Conservation (phyloP, 2,797 vertebrate genomes). For the Adelosebastes latens region DNA sequence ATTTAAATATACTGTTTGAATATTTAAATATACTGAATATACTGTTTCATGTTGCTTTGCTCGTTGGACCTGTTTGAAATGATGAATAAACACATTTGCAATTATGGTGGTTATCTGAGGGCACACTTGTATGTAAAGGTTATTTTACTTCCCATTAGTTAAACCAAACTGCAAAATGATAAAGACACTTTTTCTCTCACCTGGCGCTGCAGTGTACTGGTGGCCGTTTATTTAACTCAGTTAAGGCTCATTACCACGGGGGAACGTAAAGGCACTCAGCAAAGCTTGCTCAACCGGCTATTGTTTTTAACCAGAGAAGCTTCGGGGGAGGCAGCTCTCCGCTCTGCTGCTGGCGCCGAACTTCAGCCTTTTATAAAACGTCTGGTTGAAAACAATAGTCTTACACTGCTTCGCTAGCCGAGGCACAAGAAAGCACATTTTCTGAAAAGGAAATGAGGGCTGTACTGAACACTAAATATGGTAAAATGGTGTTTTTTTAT, state of each 20-base stretch:
- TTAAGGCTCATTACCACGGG: constrained; percentile 55
- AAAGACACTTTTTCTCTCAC: neutral
- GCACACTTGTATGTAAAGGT: neutral
- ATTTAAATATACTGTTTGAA: neutral
- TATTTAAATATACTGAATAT: constrained; percentile 26
- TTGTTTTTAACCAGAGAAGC: constrained; percentile 61
- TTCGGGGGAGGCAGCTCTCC: constrained; percentile 28
- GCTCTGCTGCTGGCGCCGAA: constrained; percentile 45
- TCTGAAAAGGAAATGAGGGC: constrained; percentile 8
- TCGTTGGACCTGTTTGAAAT: constrained; percentile 70
- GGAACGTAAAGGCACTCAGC: constrained; percentile 57
- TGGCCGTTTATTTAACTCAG: constrained; percentile 28
- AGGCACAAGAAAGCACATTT: constrained; percentile 13
- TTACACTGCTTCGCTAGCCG: constrained; percentile 2
- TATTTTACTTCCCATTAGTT: neutral
- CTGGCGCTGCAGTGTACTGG: constrained; percentile 25
- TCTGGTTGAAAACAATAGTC: constrained; percentile 46
- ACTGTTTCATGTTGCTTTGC: constrained; percentile 52
- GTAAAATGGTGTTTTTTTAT: constrained; percentile 78
- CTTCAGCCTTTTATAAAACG: constrained; percentile 30
- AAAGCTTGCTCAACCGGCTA: constrained; percentile 54
- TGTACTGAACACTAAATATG: constrained; percentile 14
- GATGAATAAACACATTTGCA: constrained; percentile 57
- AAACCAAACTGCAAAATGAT: neutral
- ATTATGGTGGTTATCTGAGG: neutral